A percentile compares a stretch with the other conserved stretches of the same genome.
These are phyloP conservation scores for Calidris pugnax DNA, from an alignment of 2,113 vertebrate genomes.

Conservation along the genomic window DNA sequence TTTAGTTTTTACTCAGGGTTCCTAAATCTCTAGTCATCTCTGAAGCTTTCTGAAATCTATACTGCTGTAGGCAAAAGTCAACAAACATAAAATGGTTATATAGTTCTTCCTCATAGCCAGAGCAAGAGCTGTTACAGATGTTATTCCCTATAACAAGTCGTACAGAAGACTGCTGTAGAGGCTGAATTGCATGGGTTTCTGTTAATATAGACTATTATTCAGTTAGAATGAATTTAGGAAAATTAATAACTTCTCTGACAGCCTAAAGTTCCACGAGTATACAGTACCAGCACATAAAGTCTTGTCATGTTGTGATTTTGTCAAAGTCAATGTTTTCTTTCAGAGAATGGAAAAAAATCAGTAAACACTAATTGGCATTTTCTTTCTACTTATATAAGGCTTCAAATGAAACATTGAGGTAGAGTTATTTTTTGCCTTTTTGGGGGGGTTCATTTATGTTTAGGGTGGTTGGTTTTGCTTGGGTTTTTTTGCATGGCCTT, in stretches of 20 bases:
- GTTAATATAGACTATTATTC: constrained; percentile 1
- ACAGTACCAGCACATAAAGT: background rate
- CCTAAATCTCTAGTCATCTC: background rate
- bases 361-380: background rate
- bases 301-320: background rate
- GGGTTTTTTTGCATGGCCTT: background rate
- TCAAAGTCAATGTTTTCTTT: background rate
- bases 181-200: background rate
- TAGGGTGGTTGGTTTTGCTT: rapidly evolving
- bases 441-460: background rate
- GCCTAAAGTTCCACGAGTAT: background rate
- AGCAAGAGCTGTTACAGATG: background rate
- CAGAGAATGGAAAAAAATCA: background rate
- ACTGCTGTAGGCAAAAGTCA: background rate
- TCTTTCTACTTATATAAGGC: background rate
- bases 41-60: background rate
- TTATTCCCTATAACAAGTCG: background rate
- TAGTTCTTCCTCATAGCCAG: background rate
- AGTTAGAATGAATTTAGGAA: constrained; percentile 18
- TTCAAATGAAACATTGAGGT: background rate
- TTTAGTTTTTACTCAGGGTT: background rate
- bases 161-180: background rate
- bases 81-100: background rate
- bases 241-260: background rate
- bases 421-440: background rate